phyloP scores from a whole-genome alignment of 2,113 vertebrate genomes.

The Galbula dea region DNA sequence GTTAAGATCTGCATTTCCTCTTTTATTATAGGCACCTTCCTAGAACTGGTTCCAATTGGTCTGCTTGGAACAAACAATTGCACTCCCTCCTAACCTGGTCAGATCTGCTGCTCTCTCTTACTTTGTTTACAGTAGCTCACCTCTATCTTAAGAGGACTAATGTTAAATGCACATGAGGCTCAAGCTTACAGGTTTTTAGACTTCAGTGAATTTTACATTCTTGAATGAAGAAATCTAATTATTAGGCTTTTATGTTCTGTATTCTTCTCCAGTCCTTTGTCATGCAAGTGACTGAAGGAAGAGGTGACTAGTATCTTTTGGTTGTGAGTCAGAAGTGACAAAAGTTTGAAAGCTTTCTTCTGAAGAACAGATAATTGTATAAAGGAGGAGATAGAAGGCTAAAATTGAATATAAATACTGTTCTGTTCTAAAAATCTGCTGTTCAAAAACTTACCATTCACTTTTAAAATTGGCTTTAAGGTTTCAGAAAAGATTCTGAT shows the following conservation, averaged over 20 bases:
- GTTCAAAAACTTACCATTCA: neutral
- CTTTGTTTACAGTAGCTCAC: neutral
- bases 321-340: neutral
- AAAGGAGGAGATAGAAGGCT: neutral
- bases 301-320: neutral
- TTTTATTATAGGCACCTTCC: slow-evolving; percentile 74
- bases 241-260: neutral
- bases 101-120: slow-evolving; percentile 7
- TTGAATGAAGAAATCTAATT: neutral
- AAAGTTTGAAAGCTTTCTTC: neutral
- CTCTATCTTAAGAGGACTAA: neutral
- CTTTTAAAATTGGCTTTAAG: neutral
- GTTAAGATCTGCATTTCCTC: slow-evolving; percentile 41
- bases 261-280: neutral
- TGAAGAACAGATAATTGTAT: neutral
- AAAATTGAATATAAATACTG: neutral
- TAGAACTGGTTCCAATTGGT: slow-evolving; percentile 76
- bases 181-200: neutral
- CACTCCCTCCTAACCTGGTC: neutral
- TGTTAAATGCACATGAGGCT: neutral
- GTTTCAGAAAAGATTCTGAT: neutral
- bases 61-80: slow-evolving; percentile 75
- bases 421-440: neutral
- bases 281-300: neutral
- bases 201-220: neutral